These are phyloP conservation scores for Rhynchomys soricoides DNA, from an alignment of 2,113 vertebrate genomes.

Conservation along the genomic window DNA sequence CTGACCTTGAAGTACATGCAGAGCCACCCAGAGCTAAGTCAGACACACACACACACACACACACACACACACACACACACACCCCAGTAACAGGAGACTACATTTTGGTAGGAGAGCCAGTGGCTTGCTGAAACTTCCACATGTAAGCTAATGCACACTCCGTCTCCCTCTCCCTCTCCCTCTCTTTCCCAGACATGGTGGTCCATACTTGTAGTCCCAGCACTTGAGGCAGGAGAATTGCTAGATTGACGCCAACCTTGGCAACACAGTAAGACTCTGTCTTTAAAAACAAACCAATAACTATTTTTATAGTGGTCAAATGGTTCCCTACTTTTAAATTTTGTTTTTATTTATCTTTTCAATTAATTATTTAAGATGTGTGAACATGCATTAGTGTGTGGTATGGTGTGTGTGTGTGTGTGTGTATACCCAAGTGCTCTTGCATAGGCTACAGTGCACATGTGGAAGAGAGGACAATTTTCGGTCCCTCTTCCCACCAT, in stretches of 20 bases:
- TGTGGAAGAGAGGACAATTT: neutral
- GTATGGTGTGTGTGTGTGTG: neutral
- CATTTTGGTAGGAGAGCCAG: neutral
- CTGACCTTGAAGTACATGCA: neutral
- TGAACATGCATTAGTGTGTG: neutral
- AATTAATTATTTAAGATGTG: neutral
- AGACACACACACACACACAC: too few relatives aligned
- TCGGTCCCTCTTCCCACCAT: neutral
- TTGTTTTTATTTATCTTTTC: neutral
- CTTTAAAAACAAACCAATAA: neutral
- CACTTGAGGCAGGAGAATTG: neutral
- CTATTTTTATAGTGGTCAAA: neutral
- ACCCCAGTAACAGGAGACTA: neutral
- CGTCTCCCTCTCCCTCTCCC: neutral
- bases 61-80: too few relatives aligned
- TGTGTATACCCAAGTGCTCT: too few relatives aligned
- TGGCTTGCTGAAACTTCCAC: neutral
- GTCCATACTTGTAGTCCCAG: neutral
- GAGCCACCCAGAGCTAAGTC: neutral
- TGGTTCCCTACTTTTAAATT: neutral
- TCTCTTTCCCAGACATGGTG: neutral
- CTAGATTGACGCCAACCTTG: neutral
- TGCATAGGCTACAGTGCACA: neutral
- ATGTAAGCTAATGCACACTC: neutral
- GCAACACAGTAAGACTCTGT: neutral